Percentiles rank a stretch among this genome's conserved stretches.
These are phyloP conservation scores for Chiridota heheva DNA, from an alignment of 35 echinoderm and acorn worm species.

Conservation along the genomic window DNA sequence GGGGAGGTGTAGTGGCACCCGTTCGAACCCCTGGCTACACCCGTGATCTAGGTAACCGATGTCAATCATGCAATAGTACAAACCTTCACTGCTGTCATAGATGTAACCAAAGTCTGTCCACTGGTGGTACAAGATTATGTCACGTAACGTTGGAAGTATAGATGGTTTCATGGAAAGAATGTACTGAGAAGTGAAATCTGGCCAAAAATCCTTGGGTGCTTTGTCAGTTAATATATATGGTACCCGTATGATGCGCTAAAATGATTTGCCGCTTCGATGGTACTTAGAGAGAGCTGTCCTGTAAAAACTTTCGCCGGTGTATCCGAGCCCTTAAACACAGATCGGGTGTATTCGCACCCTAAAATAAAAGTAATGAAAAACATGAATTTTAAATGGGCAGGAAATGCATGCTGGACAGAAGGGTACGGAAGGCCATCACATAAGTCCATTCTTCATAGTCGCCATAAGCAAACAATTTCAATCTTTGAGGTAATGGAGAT, in stretches of 20 bases:
- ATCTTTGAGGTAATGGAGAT: too few species aligned
- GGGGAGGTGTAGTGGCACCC: too few species aligned
- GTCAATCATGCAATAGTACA: not conserved
- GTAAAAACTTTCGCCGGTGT: not conserved
- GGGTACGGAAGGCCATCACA: too few species aligned
- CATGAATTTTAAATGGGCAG: too few species aligned
- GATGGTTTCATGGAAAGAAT: conserved; percentile 63
- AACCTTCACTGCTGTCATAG: conserved; percentile 66
- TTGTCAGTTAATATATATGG: conserved; percentile 51
- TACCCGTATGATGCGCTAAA: conserved; percentile 29
- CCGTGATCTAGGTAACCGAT: too few species aligned
- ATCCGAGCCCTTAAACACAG: too few species aligned
- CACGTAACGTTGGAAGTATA: conserved; percentile 47
- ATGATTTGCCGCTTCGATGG: conserved; percentile 43
- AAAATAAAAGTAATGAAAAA: too few species aligned
- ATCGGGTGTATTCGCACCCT: too few species aligned
- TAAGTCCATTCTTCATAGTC: too few species aligned
- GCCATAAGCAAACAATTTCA: too few species aligned
- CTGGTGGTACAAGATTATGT: conserved; percentile 42
- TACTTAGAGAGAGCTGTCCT: conserved; percentile 23
- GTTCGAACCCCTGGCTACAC: too few species aligned
- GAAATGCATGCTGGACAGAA: too few species aligned
- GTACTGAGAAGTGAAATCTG: conserved; percentile 60
- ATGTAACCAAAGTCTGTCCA: conserved; percentile 63
- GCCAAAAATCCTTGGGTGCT: conserved; percentile 60